Base-by-base conservation (phyloP, 2,113 vertebrate genomes). In the Ammodytes marinus region DNA sequence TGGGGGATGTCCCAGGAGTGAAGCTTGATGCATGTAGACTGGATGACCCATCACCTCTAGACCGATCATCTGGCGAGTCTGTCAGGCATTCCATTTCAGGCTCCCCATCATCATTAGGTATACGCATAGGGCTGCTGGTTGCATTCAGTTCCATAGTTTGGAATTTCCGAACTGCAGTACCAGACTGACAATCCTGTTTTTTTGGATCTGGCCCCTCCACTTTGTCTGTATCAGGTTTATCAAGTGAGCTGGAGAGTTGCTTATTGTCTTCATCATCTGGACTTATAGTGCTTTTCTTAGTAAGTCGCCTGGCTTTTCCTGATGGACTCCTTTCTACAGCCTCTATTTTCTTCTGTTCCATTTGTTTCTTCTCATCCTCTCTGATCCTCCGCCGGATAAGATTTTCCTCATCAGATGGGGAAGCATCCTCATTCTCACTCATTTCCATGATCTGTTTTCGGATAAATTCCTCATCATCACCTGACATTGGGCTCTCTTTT, bases 21-120 rank as follows among this genome's bases (percentile, higher is more conserved):
- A 99, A 99, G 87, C 97, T 99, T 57, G 98, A 99, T 55, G 98
- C 98, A 78, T 99, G 98, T 4, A 99, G 93, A 92, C 98, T 99
- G 54, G 98, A 99, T 70, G 98, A 99, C 0, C 98, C 97, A 84
- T 99, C 98, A 70, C 97, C 98, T 84, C 96, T 95, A 42, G 98
- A 99, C 27, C 97, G 95, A 42, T 99, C 98, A 91, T 99, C 98
- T 46, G 98, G 98, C 77, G 98, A 99, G 90, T 99, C 97, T 43
- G 97, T 98, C 75, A 99, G 95, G 76, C 97, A 97, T 85, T 98
- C 97, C 95, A 98, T 97, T 86, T 99, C 98, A 81, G 96, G 92
- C 60, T 99, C 98, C 87, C 96, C 96, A 13, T 98, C 94, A 79
- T 92, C 88, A 69, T 72, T 89, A 15, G 64, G 68, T 61, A 96